Evolutionary conservation across 2,797 vertebrate species (phyloP).

Genomic region (Hippocampus kuda): DNA sequence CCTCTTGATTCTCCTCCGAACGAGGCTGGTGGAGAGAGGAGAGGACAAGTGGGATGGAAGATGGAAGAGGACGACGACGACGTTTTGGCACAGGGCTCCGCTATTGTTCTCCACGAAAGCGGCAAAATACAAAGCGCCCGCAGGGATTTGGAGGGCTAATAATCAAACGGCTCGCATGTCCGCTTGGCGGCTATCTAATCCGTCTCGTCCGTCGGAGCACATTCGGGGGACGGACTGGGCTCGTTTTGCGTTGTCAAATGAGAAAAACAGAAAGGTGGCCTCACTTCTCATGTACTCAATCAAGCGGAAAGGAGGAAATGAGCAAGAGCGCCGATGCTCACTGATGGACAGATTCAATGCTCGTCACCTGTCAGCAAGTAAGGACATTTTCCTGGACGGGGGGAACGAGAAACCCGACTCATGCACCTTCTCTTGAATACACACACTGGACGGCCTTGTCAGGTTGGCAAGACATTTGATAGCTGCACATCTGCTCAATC

Average conservation of each 20-base stretch:
- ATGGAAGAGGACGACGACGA: conserved; percentile 25
- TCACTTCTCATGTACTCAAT: conserved; percentile 25
- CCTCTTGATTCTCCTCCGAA: conserved; percentile 30
- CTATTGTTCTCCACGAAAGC: conserved; percentile 47
- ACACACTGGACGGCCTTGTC: conserved; percentile 54
- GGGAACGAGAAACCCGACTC: conserved; percentile 43
- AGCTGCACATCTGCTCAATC: conserved; percentile 67
- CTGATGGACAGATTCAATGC: conserved; percentile 51
- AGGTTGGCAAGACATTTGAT: conserved; percentile 60
- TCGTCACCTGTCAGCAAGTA: conserved; percentile 57
- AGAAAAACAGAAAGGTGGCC: conserved; percentile 16
- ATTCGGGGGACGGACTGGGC: background rate
- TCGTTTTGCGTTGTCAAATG: background rate
- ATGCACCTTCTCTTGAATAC: conserved; percentile 47
- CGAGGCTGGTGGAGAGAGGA: conserved; percentile 28
- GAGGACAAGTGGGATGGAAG: conserved; percentile 29
- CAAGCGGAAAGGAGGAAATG: conserved; percentile 31
- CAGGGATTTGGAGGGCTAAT: conserved; percentile 39
- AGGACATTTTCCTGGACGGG: conserved; percentile 45
- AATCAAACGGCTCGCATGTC: conserved; percentile 48
- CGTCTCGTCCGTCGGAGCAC: conserved; percentile 4
- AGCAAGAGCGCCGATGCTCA: conserved; percentile 26
- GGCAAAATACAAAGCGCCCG: conserved; percentile 31
- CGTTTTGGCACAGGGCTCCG: conserved; percentile 36
- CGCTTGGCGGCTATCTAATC: conserved; percentile 25